Evolutionary conservation across 2,888 invertebrate genomes (phyloP), one percentile per base, ranked within the genome.

Genomic region (Phyllotreta striolata): DNA sequence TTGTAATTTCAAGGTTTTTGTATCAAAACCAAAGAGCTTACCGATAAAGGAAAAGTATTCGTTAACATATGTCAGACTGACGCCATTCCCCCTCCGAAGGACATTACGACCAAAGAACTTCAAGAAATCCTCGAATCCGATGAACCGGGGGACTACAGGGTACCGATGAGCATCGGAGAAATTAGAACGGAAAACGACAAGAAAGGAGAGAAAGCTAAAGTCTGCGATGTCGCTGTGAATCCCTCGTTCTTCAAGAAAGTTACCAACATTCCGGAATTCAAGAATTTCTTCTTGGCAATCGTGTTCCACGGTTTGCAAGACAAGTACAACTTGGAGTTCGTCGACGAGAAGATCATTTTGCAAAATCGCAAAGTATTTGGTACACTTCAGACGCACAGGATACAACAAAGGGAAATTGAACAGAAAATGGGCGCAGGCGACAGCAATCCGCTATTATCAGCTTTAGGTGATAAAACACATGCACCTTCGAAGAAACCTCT

Each of bases 131-230:
- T 93, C 24, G 85, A 86, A 66, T 89, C 90, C 0, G 89, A 90
- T 55, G 84, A 84, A 54, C 88, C 90, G 0, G 86, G 88, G 3
- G 86, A 86, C 51, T 96, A 88, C 80, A 84, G 91, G 66, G 89
- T 96, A 47, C 96, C 96, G 0, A 92, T 96, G 92, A 95, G 95
- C 78, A 90, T 96, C 68, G 95, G 95, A 0, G 91, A 91, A 76
- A 88, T 91, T 3, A 89, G 91, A 71, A 85, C 85, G 5, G 94
- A 93, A 75, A 81, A 83, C 14, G 95, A 95, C 78, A 95, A 93
- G 79, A 80, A 79, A 67, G 91, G 92, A 37, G 83, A 85, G 14
- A 86, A 88, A 0, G 90, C 91, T 40, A 87, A 88, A 63, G 92
- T 88, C 0, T 93, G 91, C 77, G 96, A 96, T 80, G 88, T 96